Evolutionary conservation across 2,113 vertebrate genomes (phyloP).

Genomic region (Clarias batrachus): DNA sequence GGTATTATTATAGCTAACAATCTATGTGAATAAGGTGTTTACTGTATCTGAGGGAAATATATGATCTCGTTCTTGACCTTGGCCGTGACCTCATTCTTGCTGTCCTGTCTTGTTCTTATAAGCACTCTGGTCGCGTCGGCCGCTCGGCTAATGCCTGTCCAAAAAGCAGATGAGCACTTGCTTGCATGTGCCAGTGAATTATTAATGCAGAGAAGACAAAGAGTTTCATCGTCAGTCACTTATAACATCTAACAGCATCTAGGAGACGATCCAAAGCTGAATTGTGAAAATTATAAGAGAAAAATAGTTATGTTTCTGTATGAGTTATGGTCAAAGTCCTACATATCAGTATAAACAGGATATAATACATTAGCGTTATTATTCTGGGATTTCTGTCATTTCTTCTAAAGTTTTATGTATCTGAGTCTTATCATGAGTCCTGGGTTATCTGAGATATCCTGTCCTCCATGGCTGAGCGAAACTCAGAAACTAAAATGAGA

Average conservation of each 20-base stretch:
- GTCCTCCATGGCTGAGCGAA: constrained; percentile 61
- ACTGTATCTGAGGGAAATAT: constrained; percentile 12
- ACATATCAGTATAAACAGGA: neutral
- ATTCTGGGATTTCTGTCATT: neutral
- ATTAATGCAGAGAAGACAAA: constrained; percentile 55
- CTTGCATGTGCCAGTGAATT: constrained; percentile 62
- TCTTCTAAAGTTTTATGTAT: neutral
- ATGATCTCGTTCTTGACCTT: constrained; percentile 18
- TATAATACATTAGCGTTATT: neutral
- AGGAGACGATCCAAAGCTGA: neutral
- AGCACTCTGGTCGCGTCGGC: constrained; percentile 28
- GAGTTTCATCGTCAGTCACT: neutral
- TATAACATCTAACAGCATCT: neutral
- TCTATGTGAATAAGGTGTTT: neutral
- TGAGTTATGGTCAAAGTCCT: neutral
- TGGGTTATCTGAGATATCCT: constrained; percentile 70
- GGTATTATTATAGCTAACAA: neutral
- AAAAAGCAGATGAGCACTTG: constrained; percentile 47
- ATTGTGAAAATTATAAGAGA: constrained; percentile 8
- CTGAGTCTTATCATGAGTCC: constrained; percentile 66
- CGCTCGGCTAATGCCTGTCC: constrained; percentile 37
- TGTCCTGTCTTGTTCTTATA: constrained; percentile 34
- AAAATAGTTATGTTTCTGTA: constrained; percentile 25
- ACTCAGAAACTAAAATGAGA: constrained; percentile 60
- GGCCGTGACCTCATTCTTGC: neutral